Conservation (phyloP, 1,140 invertebrate genomes). For the Drosophila subpulchrella region DNA sequence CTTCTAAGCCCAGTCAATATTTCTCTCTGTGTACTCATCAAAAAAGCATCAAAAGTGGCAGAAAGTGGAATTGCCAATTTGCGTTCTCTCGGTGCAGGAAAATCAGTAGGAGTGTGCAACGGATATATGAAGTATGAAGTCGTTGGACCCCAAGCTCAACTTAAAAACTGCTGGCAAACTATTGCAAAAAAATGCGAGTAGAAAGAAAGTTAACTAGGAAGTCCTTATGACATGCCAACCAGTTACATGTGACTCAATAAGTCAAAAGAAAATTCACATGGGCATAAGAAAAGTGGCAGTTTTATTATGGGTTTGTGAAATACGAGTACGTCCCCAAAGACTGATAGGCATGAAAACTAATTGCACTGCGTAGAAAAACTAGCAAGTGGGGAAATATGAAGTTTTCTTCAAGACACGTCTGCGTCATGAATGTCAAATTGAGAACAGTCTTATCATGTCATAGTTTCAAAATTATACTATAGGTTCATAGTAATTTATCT, state of each 20-base stretch:
- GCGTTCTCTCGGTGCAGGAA: constrained; percentile 40
- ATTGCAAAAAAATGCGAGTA: constrained; percentile 18
- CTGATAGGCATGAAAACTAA: constrained; percentile 29
- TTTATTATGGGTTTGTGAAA: constrained; percentile 34
- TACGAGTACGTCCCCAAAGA: constrained; percentile 11
- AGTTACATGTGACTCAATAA: constrained; percentile 56
- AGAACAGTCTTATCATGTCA: not conserved
- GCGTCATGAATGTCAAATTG: not conserved
- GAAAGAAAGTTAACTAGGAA: constrained; percentile 47
- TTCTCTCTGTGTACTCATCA: constrained; percentile 55
- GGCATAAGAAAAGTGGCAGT: constrained; percentile 10
- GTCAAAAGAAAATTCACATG: constrained; percentile 34
- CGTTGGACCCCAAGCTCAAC: constrained; percentile 20
- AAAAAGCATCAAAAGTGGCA: constrained; percentile 72
- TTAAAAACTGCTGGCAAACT: constrained; percentile 43
- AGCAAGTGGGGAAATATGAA: not conserved
- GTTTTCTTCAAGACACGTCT: not conserved
- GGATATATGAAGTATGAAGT: constrained; percentile 34
- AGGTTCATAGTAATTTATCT: too few species aligned
- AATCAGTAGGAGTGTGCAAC: constrained; percentile 10
- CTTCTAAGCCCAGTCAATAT: too few species aligned
- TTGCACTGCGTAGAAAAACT: constrained; percentile 1
- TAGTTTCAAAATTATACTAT: not conserved
- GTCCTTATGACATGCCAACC: constrained; percentile 45
- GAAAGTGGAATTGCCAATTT: constrained; percentile 77